These are phyloP conservation scores for Cyprinodon variegatus DNA, from an alignment of 2,113 vertebrate species.

Conservation along the genomic window DNA sequence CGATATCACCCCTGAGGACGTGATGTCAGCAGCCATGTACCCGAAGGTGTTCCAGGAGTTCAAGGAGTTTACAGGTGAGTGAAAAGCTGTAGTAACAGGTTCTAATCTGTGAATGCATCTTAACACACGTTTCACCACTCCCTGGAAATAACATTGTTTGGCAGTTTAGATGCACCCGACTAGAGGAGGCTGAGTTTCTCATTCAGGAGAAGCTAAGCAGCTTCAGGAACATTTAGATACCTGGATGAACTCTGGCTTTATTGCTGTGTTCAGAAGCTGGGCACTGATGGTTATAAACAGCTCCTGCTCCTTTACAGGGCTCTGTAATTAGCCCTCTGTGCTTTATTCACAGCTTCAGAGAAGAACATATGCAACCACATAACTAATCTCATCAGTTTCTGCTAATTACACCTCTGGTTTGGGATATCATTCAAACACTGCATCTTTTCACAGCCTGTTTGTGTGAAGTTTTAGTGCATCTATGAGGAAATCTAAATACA, in stretches of 20 bases:
- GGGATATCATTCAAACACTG: not conserved
- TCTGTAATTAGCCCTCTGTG: slow-evolving; percentile 22
- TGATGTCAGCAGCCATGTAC: slow-evolving; percentile 93
- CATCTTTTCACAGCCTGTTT: not conserved
- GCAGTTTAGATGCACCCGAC: not conserved
- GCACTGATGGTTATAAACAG: not conserved
- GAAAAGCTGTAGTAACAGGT: not conserved
- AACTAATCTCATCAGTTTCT: not conserved
- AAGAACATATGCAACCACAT: slow-evolving; percentile 2
- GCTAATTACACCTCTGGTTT: not conserved
- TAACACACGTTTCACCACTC: not conserved
- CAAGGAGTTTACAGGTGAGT: slow-evolving; percentile 84
- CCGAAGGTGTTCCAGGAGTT: slow-evolving; percentile 91
- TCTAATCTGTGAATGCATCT: not conserved
- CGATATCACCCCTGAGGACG: slow-evolving; percentile 88
- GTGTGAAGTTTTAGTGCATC: not conserved
- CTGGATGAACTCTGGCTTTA: slow-evolving; percentile 23
- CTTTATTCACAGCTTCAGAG: slow-evolving; percentile 4
- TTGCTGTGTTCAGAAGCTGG: slow-evolving; percentile 3
- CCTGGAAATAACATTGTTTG: slow-evolving; percentile 11
- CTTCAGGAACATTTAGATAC: slow-evolving; percentile 1
- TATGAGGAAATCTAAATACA: not conserved
- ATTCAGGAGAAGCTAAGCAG: not conserved
- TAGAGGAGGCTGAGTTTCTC: not conserved
- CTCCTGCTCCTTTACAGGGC: not conserved